Base-by-base conservation (phyloP, 2,113 vertebrate genomes). In the Prolemur simus region DNA sequence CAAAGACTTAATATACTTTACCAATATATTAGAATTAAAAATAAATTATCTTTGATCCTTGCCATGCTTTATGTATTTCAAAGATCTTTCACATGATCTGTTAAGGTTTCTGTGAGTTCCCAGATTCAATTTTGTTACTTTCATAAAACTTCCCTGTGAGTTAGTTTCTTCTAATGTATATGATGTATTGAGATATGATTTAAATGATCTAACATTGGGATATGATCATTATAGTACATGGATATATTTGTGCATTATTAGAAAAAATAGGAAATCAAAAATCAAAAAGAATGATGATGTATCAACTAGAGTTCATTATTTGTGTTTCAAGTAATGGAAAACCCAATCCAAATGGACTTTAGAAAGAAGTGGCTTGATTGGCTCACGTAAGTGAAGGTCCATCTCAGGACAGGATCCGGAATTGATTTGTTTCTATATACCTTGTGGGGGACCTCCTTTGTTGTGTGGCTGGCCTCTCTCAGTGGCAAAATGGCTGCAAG, bases 201-300 rank as follows among this genome's bases (percentile, higher is more conserved):
- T 77, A 68, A 83, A 73, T 45, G 80, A 78, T 93, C 37, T 81
- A 14, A 71, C 17, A 52, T 25, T 80, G 20, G 84, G 29, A 42
- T 82, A 73, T 69, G 49, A 81, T 74, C 18, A n/a, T 80, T 87
- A 92, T 29, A 78, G 23, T 25, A 56, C 12, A 37, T 68, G 25
- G 18, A 80, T 87, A 95, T 88, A 85, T 66, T 81, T 91, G 10
- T 77, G 4, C 20, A 91, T 81, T 82, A 54, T 76, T 69, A 91
- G 32, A 27, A 81, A 87, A 96, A 84, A 49, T 42, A 49, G 1
- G 12, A 95, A 90, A 71, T 63, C 80, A 87, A 94, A n/a, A 83
- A 95, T 47, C 12, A 86, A 71, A 84, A 68, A 7, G 23, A 82
- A 69, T 73, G 8, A 32, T 78, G 7, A 32, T 78, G 7, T 29